Base-by-base conservation (phyloP, 2,888 invertebrate species). In the Nomada goodeniana region DNA sequence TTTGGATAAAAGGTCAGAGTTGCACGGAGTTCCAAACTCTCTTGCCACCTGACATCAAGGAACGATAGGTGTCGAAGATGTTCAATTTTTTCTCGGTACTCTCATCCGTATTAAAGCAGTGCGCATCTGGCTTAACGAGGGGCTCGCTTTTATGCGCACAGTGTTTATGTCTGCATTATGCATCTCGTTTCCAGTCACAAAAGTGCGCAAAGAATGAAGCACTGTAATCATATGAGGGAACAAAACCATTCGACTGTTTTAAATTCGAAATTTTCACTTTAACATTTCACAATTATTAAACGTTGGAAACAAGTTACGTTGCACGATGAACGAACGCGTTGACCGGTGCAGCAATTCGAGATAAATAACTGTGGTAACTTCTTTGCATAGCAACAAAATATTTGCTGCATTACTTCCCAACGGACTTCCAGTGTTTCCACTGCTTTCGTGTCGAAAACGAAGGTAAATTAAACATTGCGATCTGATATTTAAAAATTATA, bases 31-130 rank as follows among this genome's bases (percentile, higher is more conserved):
- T 69, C 57, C 69, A 83, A 76, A 83, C 69, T 61, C 29, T 60
- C 67, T 68, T 63, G 20, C 29, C 59, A 18, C 15, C 9, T n/a
- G 23, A n/a, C 63, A 61, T 59, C 64, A 57, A 23, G 73, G 86
- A 88, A 90, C 84, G 89, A 86, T 88, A 83, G 84, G 83, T 78
- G 80, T 78, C 85, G 77, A 86, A 87, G 86, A 81, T 79, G 83
- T 87, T 89, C 87, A 89, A 90, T 90, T 84, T 90, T 90, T 90
- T 90, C 89, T 89, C 89, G 79, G 72, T 74, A 79, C 80, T 71
- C 63, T 67, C 80, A 70, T 80, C 72, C 71, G 65, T 82, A 80
- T 86, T 84, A 84, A 63, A 67, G 65, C 59, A 29, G 68, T 11
- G 68, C 59, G 69, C 82, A 70, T 73, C 68, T 77, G 77, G 70